Percentiles rank a stretch among this genome's conserved stretches.
Conservation (phyloP, 2,113 vertebrate genomes). For the Otolemur garnettii region DNA sequence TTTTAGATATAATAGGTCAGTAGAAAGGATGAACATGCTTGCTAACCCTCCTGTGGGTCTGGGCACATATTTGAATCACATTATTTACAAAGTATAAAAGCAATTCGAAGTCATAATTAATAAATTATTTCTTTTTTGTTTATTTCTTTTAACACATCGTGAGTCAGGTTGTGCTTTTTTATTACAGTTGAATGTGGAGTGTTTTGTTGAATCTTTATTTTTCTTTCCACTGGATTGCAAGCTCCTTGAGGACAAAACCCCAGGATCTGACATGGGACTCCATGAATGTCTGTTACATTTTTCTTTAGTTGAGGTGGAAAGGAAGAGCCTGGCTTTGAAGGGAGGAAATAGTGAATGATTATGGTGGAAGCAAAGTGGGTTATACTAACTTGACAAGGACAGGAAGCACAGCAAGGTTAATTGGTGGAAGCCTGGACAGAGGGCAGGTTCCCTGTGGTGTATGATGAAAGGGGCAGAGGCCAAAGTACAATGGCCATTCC, state of each 20-base stretch:
- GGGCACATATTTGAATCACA: background rate
- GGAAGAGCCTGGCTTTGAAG: background rate
- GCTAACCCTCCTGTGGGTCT: background rate
- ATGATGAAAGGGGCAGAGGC: conserved; percentile 58
- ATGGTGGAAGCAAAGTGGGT: background rate
- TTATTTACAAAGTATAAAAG: conserved; percentile 34
- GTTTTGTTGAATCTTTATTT: conserved; percentile 26
- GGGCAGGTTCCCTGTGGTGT: background rate
- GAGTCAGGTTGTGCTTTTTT: background rate
- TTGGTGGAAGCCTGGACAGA: background rate
- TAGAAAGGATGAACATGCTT: background rate
- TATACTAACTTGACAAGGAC: conserved; percentile 6
- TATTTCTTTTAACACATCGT: background rate
- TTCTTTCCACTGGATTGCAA: background rate
- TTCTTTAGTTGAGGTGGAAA: conserved; percentile 29
- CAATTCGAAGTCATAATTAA: conserved; percentile 34
- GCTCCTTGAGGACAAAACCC: conserved; percentile 9
- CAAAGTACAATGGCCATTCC: conserved; percentile 48
- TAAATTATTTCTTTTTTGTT: background rate
- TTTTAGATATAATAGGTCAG: background rate
- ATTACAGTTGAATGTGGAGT: background rate
- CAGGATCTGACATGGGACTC: background rate
- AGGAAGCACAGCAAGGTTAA: conserved; percentile 52
- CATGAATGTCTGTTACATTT: background rate
- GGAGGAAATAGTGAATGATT: background rate